These are phyloP conservation scores for Alethe diademata DNA, from an alignment of 2,113 vertebrate species.

Conservation along the genomic window DNA sequence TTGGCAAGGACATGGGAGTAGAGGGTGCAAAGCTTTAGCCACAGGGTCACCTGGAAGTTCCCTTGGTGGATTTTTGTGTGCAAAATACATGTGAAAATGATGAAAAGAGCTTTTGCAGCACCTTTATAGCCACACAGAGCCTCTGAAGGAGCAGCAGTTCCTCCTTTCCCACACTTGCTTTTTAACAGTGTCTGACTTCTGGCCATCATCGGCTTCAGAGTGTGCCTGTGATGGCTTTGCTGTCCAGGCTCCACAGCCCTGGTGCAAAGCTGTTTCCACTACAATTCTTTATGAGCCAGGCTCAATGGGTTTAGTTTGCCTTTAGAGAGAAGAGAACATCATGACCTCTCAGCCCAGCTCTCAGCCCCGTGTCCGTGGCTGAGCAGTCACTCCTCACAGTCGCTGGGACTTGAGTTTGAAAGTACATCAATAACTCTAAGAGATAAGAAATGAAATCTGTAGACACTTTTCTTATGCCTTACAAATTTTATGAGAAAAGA, in stretches of 20 bases:
- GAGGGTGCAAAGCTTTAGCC: background rate
- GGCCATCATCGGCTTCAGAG: background rate
- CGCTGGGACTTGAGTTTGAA: background rate
- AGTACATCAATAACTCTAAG: background rate
- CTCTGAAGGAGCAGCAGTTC: rapidly evolving
- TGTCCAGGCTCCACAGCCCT: background rate
- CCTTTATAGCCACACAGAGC: background rate
- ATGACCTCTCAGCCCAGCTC: background rate
- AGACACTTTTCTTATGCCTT: background rate
- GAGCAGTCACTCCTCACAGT: background rate
- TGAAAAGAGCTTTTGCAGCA: background rate
- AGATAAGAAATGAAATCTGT: background rate
- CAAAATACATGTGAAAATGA: background rate
- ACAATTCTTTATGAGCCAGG: background rate
- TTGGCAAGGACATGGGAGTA: rapidly evolving
- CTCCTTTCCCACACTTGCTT: background rate
- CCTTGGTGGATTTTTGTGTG: background rate
- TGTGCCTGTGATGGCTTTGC: rapidly evolving
- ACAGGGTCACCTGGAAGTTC: background rate
- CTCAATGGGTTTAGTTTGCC: background rate
- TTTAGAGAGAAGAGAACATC: background rate
- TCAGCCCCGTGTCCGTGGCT: rapidly evolving
- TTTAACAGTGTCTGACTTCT: background rate
- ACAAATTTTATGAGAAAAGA: background rate
- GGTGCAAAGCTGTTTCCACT: background rate